Percentiles rank a stretch among this genome's conserved stretches.
phyloP scores from a whole-genome alignment of 1,140 invertebrate species.

The Ceratoteleas bidentatus region DNA sequence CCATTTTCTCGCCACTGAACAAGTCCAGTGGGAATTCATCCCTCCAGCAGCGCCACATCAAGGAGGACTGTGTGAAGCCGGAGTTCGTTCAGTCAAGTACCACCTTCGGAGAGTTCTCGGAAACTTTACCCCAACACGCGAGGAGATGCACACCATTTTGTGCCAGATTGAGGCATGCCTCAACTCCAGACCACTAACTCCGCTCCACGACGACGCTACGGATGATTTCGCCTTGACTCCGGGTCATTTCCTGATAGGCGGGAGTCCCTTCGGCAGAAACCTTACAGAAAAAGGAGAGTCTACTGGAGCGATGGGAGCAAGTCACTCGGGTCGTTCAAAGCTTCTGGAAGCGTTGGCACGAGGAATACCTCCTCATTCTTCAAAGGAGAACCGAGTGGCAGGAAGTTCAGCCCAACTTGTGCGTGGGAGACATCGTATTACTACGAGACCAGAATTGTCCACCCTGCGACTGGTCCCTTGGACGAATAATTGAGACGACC shows the following conservation, averaged over 20 bases:
- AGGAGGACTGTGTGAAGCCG: too few species aligned
- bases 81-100: too few species aligned
- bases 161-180: neutral
- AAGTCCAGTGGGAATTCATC: too few species aligned
- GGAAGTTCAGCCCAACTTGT: neutral
- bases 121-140: neutral
- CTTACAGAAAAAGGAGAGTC: neutral
- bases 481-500: neutral
- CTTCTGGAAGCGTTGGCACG: neutral
- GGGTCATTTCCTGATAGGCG: conserved; percentile 59
- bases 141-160: neutral
- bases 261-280: too few species aligned
- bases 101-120: too few species aligned
- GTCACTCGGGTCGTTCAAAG: neutral
- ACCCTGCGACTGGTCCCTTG: neutral
- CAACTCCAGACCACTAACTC: neutral
- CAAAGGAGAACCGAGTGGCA: conserved; percentile 3
- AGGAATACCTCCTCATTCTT: neutral
- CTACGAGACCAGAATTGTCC: neutral
- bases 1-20: too few species aligned
- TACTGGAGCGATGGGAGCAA: neutral
- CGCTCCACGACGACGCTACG: conserved; percentile 9
- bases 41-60: too few species aligned
- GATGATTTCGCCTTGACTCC: conserved; percentile 50
- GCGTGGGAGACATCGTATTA: neutral